These are phyloP conservation scores for Psilopsiagon aurifrons DNA, from an alignment of 2,113 vertebrate species.

Conservation along the genomic window DNA sequence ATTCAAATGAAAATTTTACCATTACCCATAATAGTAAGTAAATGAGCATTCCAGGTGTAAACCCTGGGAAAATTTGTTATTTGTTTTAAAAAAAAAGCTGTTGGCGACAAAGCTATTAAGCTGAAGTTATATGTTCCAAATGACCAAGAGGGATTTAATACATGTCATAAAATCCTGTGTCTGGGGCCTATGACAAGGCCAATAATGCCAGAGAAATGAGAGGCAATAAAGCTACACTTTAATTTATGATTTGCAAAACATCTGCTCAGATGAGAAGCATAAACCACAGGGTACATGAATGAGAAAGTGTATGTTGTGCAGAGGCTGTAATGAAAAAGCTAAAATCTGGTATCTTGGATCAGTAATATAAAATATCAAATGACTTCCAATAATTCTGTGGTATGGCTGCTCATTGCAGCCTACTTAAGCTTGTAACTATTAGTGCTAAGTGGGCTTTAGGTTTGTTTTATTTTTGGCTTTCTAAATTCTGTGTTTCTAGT, in stretches of 20 bases:
- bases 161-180: conserved; percentile 40
- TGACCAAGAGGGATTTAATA: conserved; percentile 35
- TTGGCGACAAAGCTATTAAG: conserved; percentile 17
- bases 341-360: background rate
- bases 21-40: background rate
- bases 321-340: background rate
- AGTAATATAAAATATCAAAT: background rate
- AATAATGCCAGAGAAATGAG: conserved; percentile 64
- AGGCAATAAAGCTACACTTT: conserved; percentile 47
- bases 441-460: background rate
- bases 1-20: background rate
- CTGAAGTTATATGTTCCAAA: conserved; percentile 45
- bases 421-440: background rate
- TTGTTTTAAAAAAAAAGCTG: background rate
- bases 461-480: background rate
- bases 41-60: background rate
- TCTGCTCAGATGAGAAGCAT: conserved; percentile 55
- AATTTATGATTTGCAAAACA: conserved; percentile 63
- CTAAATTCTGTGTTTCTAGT: background rate
- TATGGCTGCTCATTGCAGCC: background rate
- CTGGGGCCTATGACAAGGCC: conserved; percentile 47
- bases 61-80: background rate
- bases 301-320: background rate
- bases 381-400: background rate
- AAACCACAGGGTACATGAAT: conserved; percentile 1